Base-by-base conservation (phyloP, 2,888 invertebrate genomes). In the Agriopis aurantiaria region DNA sequence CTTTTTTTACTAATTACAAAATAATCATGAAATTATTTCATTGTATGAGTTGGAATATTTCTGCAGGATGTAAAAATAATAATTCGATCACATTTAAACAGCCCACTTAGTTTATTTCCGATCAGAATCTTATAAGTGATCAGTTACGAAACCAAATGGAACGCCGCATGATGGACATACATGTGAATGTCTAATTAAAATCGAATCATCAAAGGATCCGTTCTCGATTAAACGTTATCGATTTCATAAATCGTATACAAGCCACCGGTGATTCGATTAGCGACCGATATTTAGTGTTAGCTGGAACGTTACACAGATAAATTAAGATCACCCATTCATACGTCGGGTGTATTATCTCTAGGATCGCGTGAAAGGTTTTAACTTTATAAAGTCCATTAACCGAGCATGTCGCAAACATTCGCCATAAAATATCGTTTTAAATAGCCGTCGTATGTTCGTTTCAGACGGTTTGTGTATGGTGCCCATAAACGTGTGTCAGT, bases 271-370 rank as follows among this genome's bases (percentile, higher is more conserved):
- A 90, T 88, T 91, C 89, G 89, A 91, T 91, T 89, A 90, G 87
- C 86, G 83, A 85, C 85, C 87, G 86, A 86, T 70, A 84, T 78
- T 71, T 82, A 88, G 88, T 90, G 88, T 88, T 89, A 88, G 87
- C 87, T 89, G 90, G 88, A 89, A 89, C 88, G 88, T 87, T 85
- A 88, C 88, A 86, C 85, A 86, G 87, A 89, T 92, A 91, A 92
- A 91, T 93, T 92, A 92, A 92, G 91, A 92, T 90, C 91, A 91
- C 88, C 93, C 88, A 93, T 93, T 93, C 91, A 93, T 88, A 86
- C 80, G 92, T 91, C 91, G 83, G 84, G 82, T 79, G 84, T 85
- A 88, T 90, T 91, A 91, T 91, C 91, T 88, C 80, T 79, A 51
- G 69, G 82, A 88, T 88, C 90, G 87, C 85, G 87, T 87, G 87